phyloP scores from a whole-genome alignment of 2,797 vertebrate species.

The Stomatorhinus walkeri region DNA sequence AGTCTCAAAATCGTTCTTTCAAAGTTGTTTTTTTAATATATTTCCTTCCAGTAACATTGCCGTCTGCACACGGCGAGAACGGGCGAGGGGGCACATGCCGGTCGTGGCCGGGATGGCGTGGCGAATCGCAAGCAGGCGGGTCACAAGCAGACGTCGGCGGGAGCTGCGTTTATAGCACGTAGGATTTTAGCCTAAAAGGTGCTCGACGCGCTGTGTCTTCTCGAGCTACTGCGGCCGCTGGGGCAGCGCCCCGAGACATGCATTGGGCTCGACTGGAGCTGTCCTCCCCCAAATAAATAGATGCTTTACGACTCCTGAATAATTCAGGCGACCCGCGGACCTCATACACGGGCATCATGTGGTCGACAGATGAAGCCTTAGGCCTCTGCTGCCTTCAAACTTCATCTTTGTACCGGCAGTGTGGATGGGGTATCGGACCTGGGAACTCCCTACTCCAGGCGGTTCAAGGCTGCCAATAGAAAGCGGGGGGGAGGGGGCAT shows the following conservation, averaged over 20 bases:
- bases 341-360: not conserved
- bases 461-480: not conserved
- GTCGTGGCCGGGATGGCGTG: not conserved
- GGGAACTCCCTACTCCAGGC: not conserved
- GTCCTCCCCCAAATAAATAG: constrained; percentile 17
- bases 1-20: not conserved
- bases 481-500: too few species aligned
- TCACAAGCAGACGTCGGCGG: not conserved
- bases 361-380: not conserved
- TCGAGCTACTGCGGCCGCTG: not conserved
- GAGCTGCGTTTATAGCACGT: not conserved
- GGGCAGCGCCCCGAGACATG: not conserved
- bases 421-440: not conserved
- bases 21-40: not conserved
- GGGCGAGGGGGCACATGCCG: not conserved
- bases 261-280: not conserved
- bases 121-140: not conserved
- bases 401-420: not conserved
- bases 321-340: constrained; percentile 19
- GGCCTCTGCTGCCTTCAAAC: not conserved
- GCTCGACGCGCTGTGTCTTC: not conserved
- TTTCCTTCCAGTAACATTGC: not conserved
- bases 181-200: not conserved
- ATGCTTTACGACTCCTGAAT: constrained; percentile 22
- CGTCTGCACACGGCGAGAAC: not conserved